Percentiles rank a stretch among this genome's conserved stretches.
Conservation (phyloP, 2,888 invertebrate species). For the Aromia moschata region DNA sequence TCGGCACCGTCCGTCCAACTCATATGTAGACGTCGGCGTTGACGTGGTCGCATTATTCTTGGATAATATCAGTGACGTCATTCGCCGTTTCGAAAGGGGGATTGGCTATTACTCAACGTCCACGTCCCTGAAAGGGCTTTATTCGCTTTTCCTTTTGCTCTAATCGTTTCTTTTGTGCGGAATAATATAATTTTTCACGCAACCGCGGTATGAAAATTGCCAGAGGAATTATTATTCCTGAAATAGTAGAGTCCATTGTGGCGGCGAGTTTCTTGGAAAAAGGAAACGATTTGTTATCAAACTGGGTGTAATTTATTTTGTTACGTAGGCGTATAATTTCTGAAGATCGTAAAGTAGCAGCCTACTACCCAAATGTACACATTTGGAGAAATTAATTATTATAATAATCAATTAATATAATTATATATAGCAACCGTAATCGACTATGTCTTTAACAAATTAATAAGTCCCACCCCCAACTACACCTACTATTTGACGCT, state of each 20-base stretch:
- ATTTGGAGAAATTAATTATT: too few relatives aligned
- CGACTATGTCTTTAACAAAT: too few relatives aligned
- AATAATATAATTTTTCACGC: slow-evolving; percentile 13
- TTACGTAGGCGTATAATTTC: too few relatives aligned
- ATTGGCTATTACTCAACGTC: slow-evolving; percentile 22
- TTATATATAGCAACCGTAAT: too few relatives aligned
- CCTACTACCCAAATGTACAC: too few relatives aligned
- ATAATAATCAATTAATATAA: too few relatives aligned
- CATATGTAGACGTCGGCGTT: slow-evolving; percentile 24
- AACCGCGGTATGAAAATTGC: background rate
- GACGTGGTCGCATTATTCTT: slow-evolving; percentile 28
- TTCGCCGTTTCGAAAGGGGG: slow-evolving; percentile 1
- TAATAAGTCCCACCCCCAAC: too few relatives aligned
- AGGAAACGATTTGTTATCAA: background rate
- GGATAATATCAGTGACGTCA: slow-evolving; percentile 36
- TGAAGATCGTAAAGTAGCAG: too few relatives aligned
- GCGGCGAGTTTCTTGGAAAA: background rate
- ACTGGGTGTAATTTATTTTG: background rate
- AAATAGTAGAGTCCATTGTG: background rate
- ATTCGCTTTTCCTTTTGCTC: slow-evolving; percentile 1
- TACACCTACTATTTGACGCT: too few relatives aligned
- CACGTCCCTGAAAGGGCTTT: slow-evolving; percentile 1
- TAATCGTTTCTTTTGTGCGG: slow-evolving; percentile 13
- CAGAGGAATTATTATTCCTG: background rate
- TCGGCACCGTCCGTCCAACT: too few relatives aligned